phyloP scores from a whole-genome alignment of 2,797 vertebrate species.

The Acrossocheilus wenchowensis region DNA sequence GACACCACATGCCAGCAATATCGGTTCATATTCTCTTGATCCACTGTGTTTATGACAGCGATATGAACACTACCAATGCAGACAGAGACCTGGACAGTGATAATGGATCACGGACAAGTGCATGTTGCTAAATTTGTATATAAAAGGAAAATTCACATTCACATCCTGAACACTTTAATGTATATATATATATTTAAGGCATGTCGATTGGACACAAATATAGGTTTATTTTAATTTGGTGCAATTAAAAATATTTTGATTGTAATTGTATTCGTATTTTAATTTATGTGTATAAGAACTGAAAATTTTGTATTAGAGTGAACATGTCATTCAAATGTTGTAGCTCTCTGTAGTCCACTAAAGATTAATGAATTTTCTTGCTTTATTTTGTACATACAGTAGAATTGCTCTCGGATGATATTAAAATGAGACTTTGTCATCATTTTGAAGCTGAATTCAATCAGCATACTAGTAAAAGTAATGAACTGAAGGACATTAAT shows the following conservation, averaged over 20 bases:
- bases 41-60: background rate
- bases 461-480: background rate
- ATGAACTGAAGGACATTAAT: background rate
- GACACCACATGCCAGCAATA: background rate
- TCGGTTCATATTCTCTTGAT: background rate
- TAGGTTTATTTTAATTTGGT: constrained; percentile 10
- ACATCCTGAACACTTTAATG: background rate
- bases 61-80: background rate
- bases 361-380: background rate
- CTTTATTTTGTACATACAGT: constrained; percentile 9
- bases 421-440: background rate
- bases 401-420: background rate
- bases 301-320: background rate
- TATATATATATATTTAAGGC: constrained; percentile 24
- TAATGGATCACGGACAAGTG: background rate
- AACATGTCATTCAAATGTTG: background rate
- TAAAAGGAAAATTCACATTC: background rate
- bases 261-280: background rate
- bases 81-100: background rate
- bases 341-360: background rate
- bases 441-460: constrained; percentile 12
- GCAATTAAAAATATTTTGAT: background rate
- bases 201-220: background rate
- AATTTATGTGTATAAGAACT: background rate
- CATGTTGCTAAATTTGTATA: background rate